A percentile compares a stretch with the other conserved stretches of the same genome.
phyloP scores from a whole-genome alignment of 2,888 invertebrate genomes.

The Ectobius pallidus region DNA sequence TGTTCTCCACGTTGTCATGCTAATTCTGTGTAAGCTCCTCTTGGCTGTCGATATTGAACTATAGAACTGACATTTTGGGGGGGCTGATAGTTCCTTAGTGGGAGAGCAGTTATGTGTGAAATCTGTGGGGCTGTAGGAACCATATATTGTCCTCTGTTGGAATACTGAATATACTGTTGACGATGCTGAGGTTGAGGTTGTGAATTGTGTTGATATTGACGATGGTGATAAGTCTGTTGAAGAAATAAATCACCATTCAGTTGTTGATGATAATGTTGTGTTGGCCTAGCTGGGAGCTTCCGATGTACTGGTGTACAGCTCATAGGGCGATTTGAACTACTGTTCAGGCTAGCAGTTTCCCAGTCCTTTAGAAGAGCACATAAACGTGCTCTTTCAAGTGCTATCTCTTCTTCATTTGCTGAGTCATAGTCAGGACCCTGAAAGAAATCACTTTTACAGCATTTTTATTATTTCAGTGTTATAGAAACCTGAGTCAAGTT shows the following conservation, averaged over 20 bases:
- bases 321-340: slow-evolving; percentile 20
- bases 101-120: background rate
- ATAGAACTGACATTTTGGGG: slow-evolving; percentile 30
- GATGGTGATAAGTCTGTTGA: slow-evolving; percentile 2
- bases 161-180: background rate
- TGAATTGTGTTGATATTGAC: background rate
- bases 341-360: slow-evolving; percentile 69
- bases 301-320: slow-evolving; percentile 27
- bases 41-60: slow-evolving; percentile 41
- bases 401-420: slow-evolving; percentile 74
- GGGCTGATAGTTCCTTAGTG: slow-evolving; percentile 11
- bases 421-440: slow-evolving; percentile 86
- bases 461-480: no score
- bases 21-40: slow-evolving; percentile 43
- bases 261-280: slow-evolving; percentile 1
- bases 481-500: no score
- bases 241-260: slow-evolving; percentile 5
- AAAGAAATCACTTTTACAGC: no score
- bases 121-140: slow-evolving; percentile 6
- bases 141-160: slow-evolving; percentile 27
- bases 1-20: slow-evolving; percentile 41
- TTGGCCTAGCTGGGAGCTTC: slow-evolving; percentile 11
- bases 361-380: slow-evolving; percentile 74
- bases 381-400: slow-evolving; percentile 70
- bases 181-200: slow-evolving; percentile 19